phyloP scores from a whole-genome alignment of 2,888 invertebrate genomes.

The Acleris holmiana region DNA sequence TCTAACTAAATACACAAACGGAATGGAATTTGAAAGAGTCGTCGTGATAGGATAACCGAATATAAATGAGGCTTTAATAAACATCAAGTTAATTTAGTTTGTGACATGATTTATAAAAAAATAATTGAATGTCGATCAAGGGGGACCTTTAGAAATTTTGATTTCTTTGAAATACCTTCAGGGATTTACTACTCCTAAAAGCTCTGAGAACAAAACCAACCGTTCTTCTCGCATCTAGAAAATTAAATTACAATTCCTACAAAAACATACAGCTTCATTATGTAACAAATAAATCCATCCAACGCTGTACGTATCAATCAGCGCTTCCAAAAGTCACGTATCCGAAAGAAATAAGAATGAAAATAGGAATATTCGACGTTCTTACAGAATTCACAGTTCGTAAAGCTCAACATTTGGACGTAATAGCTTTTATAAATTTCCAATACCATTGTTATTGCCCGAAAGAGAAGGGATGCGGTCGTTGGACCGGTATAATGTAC shows the following conservation, averaged over 20 bases:
- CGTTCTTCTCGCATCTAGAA: neutral
- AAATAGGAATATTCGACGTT: slow-evolving; percentile 30
- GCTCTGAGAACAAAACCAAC: too few relatives aligned
- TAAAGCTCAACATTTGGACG: slow-evolving; percentile 57
- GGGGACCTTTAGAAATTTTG: neutral
- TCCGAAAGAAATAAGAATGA: slow-evolving; percentile 30
- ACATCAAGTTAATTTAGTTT: too few relatives aligned
- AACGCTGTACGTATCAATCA: slow-evolving; percentile 33
- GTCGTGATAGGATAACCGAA: too few relatives aligned
- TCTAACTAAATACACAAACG: too few relatives aligned
- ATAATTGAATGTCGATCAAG: neutral
- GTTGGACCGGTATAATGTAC: slow-evolving; percentile 63
- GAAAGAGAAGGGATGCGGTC: slow-evolving; percentile 63
- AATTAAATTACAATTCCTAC: slow-evolving; percentile 8
- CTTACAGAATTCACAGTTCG: slow-evolving; percentile 59
- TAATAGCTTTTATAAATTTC: slow-evolving; percentile 67
- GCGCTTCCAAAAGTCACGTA: slow-evolving; percentile 26
- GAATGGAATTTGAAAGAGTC: too few relatives aligned
- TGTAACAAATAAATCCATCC: slow-evolving; percentile 1
- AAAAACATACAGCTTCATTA: slow-evolving; percentile 26
- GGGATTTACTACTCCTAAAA: neutral
- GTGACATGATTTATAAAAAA: neutral
- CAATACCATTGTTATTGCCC: slow-evolving; percentile 58
- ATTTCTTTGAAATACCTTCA: too few relatives aligned
- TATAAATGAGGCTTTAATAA: too few relatives aligned